Base-by-base conservation (phyloP, 2,113 vertebrate species). In the Paramormyrops kingsleyae region DNA sequence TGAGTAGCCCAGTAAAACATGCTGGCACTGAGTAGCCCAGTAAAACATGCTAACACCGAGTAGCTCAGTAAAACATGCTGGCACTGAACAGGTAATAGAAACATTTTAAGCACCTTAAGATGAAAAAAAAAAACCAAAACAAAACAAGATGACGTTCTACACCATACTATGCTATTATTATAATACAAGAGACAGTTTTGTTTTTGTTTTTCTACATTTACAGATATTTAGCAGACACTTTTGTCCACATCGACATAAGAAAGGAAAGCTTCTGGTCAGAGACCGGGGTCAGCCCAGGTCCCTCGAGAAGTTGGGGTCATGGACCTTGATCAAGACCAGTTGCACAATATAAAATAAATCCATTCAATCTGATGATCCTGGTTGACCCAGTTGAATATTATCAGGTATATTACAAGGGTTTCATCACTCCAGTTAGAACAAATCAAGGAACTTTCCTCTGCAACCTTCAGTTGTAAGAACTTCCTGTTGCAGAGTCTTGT, bases 21-120 rank as follows among this genome's bases (percentile, higher is more conserved):
- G 27, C 19, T 17, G 52, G 8, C 84, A 53, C 47, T 87, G 84
- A 87, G 35, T 35, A 35, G 0, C 35, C 35, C 35, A 35, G 35
- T 35, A 1, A 35, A 35, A 35, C 35, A 35, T 35, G 35, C 35
- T 1, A 35, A 1, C 35, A 39, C 1, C 2, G 35, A 39, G 35
- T 42, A 42, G 3, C 15, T 1, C n/a, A 83, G 15, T 42, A 83
- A 44, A 85, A 47, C 21, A 10, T 87, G 27, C 19, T 31, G 52
- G 9, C 84, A 53, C 49, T 87, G 85, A 87, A n/a, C 12, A 87
- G 24, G 17, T 86, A 87, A 49, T n/a, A 87, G n/a, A 50, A 87
- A 87, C 1, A 83, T 19, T 83, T 83, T 83, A 42, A 5, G 35
- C 35, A 42, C 39, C 17, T 1, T n/a, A 24, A 44, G n/a, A 88